A percentile compares a stretch with the other conserved stretches of the same genome.
phyloP scores from a whole-genome alignment of 2,888 invertebrate genomes.

The Fragum whitleyi region DNA sequence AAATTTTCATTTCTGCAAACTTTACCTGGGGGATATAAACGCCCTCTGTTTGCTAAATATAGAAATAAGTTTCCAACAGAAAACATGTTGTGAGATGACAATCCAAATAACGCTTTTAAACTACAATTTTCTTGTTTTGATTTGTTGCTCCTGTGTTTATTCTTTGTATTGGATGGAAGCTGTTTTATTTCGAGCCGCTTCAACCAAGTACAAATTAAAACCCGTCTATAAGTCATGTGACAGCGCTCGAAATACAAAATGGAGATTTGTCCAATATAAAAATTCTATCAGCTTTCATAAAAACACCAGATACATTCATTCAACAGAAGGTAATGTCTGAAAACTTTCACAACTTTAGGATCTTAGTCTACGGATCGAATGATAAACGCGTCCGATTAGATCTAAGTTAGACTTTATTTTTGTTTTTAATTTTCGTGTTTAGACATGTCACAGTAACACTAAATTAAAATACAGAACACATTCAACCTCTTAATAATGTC shows the following conservation, averaged over 20 bases:
- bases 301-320: no score
- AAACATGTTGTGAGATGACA: slow-evolving; percentile 60
- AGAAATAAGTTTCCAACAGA: slow-evolving; percentile 57
- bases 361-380: no score
- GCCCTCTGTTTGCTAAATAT: slow-evolving; percentile 60
- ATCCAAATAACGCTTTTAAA: neutral
- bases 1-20: no score
- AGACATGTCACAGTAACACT: neutral
- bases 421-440: neutral
- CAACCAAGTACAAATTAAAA: neutral
- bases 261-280: slow-evolving; percentile 44
- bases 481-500: no score
- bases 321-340: no score
- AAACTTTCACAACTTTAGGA: no score
- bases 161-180: neutral
- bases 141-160: neutral
- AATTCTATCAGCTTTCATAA: no score
- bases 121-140: neutral
- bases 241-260: slow-evolving; percentile 65
- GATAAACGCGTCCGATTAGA: no score
- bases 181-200: neutral
- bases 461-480: neutral
- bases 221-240: slow-evolving; percentile 43
- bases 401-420: no score
- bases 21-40: slow-evolving; percentile 61